A percentile compares a stretch with the other conserved stretches of the same genome.
Evolutionary conservation across 2,888 invertebrate species (phyloP).

Genomic region (Harmothoe impar): DNA sequence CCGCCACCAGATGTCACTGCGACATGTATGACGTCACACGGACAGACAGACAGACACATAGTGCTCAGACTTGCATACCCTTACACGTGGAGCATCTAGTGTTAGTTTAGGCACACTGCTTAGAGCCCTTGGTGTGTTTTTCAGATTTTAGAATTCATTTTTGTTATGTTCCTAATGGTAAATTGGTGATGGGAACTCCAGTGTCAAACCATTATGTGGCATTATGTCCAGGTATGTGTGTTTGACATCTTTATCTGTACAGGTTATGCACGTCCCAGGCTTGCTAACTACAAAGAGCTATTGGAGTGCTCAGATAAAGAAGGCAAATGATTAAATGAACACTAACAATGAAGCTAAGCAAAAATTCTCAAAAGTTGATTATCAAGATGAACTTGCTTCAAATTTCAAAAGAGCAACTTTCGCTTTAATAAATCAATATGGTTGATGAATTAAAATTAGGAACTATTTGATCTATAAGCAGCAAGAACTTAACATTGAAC

Average conservation of each 20-base stretch:
- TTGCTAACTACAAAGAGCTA: too few relatives aligned
- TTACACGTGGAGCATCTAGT: too few relatives aligned
- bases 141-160: too few relatives aligned
- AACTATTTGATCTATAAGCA: not conserved
- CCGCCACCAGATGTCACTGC: not conserved
- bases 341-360: not conserved
- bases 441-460: not conserved
- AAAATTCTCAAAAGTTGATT: not conserved
- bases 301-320: not conserved
- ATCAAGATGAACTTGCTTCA: not conserved
- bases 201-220: too few relatives aligned
- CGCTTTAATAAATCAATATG: not conserved
- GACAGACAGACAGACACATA: not conserved
- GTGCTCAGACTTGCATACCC: slow-evolving; percentile 10
- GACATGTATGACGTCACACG: slow-evolving; percentile 12
- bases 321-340: not conserved
- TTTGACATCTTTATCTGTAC: too few relatives aligned
- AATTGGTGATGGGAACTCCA: too few relatives aligned
- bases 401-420: not conserved
- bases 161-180: too few relatives aligned
- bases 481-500: not conserved
- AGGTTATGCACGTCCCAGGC: too few relatives aligned
- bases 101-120: too few relatives aligned
- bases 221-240: too few relatives aligned
- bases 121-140: too few relatives aligned